Evolutionary conservation across 2,797 vertebrate genomes (phyloP), one percentile per base, ranked within the genome.

Genomic region (Picus viridis): DNA sequence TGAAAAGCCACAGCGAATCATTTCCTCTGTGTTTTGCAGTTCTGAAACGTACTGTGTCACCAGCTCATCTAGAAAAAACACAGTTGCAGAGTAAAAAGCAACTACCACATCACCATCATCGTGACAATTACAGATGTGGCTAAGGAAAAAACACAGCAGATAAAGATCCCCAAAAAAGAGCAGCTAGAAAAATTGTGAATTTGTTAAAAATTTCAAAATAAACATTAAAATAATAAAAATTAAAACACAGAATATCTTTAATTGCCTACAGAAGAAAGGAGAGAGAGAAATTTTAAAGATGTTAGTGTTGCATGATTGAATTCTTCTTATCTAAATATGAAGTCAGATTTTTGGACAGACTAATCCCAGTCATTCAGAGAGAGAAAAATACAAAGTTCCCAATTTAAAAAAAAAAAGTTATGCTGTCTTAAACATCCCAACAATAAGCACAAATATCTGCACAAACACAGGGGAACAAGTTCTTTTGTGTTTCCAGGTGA

Each of bases 1-100:
- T 18, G 99, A 98, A 84, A 98, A 99, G 74, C 99, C 99, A 26
- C 98, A 98, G 15, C 99, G 98, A 41, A 98, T 97, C 97, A 98
- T 97, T 92, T 98, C 98, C 96, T 99, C 98, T 1, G 98, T 23
- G 86, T 96, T 98, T 75, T 92, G 97, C 49, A 99, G 98, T 9
- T 98, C 98, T 6, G 96, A 94, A 1, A 98, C 95, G 34, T 99
- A 99, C 91, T 96, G 98, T 65, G 96, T 96, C 23, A 99, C 94
- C 96, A 99, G 96, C 41, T 96, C 95, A 81, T 97, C 99, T 99
- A 86, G 10, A 93, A 91, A 88, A 84, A 86, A 81, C 2, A 92
- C 36, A 84, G 10, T 56, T 54, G 53, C 65, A 76, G 62, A 63
- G 32, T 65, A 53, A 57, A 75, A 54, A 75, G 62, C 32, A 56